Conservation (phyloP, 2,888 invertebrate species). For the Psococerastis gibbosa region DNA sequence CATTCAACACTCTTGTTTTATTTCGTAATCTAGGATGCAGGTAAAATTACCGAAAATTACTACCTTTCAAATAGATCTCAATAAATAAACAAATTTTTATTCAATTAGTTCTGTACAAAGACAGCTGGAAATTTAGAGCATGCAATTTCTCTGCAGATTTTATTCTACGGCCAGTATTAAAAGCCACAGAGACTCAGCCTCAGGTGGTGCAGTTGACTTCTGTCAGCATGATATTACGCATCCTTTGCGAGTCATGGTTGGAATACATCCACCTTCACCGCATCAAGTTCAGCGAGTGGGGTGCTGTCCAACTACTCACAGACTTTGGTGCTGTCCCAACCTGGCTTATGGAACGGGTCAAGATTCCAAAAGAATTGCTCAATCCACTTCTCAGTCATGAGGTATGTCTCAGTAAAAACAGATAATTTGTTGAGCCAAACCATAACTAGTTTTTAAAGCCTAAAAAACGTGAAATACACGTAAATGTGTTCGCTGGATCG, state of each 20-base stretch:
- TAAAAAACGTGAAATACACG: no score
- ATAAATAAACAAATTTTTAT: no score
- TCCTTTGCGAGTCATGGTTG: conserved; percentile 74
- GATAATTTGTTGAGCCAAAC: no score
- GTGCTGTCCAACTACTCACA: conserved; percentile 57
- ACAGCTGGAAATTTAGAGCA: no score
- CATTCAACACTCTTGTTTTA: no score
- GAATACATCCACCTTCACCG: conserved; percentile 67
- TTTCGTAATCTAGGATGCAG: no score
- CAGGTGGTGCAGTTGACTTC: conserved; percentile 36
- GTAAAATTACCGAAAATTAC: no score
- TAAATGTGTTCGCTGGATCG: no score
- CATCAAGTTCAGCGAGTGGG: conserved; percentile 60
- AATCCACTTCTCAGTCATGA: conserved; percentile 23
- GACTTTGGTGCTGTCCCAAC: conserved; percentile 62
- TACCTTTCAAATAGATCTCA: no score
- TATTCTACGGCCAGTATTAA: conserved; percentile 56
- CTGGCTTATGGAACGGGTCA: conserved; percentile 40
- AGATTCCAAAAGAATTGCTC: conserved; percentile 22
- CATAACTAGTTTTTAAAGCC: no score
- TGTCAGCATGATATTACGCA: conserved; percentile 55
- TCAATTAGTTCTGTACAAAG: no score
- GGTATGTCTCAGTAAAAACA: conserved; percentile 15
- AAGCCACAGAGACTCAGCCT: conserved; percentile 40
- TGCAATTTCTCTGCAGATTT: conserved; percentile 47